These are phyloP conservation scores for Drosophila neonasuta DNA, from an alignment of 2,888 invertebrate genomes.

Conservation along the genomic window DNA sequence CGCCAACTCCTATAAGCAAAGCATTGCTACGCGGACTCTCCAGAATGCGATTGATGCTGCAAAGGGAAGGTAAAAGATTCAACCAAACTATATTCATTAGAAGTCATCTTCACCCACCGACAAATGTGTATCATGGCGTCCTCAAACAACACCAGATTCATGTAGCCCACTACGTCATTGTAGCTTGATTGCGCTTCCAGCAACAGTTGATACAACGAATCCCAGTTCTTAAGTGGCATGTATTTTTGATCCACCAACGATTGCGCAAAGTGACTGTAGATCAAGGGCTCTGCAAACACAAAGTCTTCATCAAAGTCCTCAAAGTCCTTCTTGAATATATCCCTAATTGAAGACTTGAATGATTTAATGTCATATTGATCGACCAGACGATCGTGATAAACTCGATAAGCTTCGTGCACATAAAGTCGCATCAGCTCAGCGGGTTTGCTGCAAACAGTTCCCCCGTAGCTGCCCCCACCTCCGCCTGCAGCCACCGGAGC, in stretches of 20 bases:
- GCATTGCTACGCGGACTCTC: conserved; percentile 97
- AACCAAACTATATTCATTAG: fast-evolving
- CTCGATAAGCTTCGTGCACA: conserved; percentile 95
- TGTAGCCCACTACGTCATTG: conserved; percentile 94
- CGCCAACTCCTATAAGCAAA: conserved; percentile 96
- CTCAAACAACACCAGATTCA: conserved; percentile 97
- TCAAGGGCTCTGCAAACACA: conserved; percentile 89
- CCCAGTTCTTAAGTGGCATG: conserved; percentile 89
- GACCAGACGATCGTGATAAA: conserved; percentile 95
- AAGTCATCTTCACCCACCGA: conserved; percentile 82
- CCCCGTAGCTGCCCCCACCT: conserved; percentile 55
- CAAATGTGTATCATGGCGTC: conserved; percentile 97
- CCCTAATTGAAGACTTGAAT: conserved; percentile 88
- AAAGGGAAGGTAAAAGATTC: neutral
- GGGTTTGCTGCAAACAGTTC: conserved; percentile 84
- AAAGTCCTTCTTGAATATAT: conserved; percentile 91
- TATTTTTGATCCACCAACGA: conserved; percentile 92
- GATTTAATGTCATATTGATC: conserved; percentile 89
- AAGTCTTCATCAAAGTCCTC: conserved; percentile 90
- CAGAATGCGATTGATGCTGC: conserved; percentile 93
- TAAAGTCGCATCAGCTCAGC: conserved; percentile 91
- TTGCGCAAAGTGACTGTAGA: conserved; percentile 96
- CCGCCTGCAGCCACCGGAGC: conserved; percentile 80
- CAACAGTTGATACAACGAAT: conserved; percentile 88
- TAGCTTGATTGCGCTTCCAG: conserved; percentile 92